Percentiles rank a stretch among this genome's conserved stretches.
These are phyloP conservation scores for Helicoverpa armigera DNA, from an alignment of 1,140 invertebrate genomes.

Conservation along the genomic window DNA sequence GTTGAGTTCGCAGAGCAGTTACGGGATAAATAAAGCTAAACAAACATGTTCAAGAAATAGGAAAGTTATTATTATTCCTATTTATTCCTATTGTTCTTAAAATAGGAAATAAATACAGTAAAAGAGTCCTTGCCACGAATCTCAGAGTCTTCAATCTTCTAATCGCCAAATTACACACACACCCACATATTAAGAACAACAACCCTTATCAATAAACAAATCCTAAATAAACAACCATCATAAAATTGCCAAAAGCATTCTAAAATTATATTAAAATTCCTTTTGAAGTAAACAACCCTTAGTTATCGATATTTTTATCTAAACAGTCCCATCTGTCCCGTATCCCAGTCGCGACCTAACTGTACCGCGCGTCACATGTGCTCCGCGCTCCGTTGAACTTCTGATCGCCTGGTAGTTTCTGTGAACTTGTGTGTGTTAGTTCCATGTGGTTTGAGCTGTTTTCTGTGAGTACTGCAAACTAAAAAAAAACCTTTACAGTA, in stretches of 20 bases:
- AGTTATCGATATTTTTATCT: conserved; percentile 53
- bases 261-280: conserved; percentile 20
- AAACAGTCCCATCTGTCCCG: conserved; percentile 56
- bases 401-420: conserved; percentile 71
- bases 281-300: conserved; percentile 42
- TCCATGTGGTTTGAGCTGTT: conserved; percentile 27
- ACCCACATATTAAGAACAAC: neutral
- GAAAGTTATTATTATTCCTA: no score
- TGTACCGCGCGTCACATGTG: conserved; percentile 64
- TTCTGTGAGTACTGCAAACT: conserved; percentile 6
- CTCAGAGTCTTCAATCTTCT: no score
- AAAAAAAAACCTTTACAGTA: neutral
- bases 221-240: conserved; percentile 6
- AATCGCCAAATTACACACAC: no score
- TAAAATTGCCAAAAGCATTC: conserved; percentile 8
- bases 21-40: no score
- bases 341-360: conserved; percentile 70
- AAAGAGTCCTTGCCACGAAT: no score
- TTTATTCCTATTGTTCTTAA: no score
- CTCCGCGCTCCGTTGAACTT: conserved; percentile 47
- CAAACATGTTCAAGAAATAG: no score
- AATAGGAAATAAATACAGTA: no score
- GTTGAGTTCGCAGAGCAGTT: no score
- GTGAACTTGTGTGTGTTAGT: conserved; percentile 50
- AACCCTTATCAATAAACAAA: conserved; percentile 17